Conservation (phyloP, 2,797 vertebrate genomes). For the Siniperca scherzeri region DNA sequence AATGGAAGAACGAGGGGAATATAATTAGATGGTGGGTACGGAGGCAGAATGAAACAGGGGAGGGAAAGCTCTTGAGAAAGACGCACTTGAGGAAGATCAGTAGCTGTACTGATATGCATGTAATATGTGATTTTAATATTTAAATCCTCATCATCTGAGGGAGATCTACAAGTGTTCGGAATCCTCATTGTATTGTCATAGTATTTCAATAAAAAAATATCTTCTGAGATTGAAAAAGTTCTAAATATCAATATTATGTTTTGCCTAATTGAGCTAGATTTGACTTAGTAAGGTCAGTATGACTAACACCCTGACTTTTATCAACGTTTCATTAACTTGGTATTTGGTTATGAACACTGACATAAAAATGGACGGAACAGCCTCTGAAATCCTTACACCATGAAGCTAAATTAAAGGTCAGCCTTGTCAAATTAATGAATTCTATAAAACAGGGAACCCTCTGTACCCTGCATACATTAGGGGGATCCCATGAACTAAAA, state of each 20-base stretch:
- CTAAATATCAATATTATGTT: not conserved
- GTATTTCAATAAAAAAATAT: not conserved
- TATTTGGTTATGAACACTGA: constrained; percentile 26
- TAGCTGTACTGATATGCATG: constrained; percentile 20
- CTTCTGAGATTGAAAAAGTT: constrained; percentile 15
- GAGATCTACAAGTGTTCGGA: not conserved
- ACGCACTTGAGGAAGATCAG: constrained; percentile 17
- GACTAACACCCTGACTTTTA: not conserved
- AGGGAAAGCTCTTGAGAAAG: constrained; percentile 21
- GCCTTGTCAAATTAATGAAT: constrained; percentile 50
- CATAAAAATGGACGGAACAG: constrained; percentile 13
- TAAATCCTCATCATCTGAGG: not conserved
- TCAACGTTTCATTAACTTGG: constrained; percentile 11
- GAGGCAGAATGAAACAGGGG: constrained; percentile 18
- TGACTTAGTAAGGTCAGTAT: not conserved
- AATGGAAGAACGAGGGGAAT: constrained; percentile 30
- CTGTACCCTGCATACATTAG: constrained; percentile 1
- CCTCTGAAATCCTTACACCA: constrained; percentile 27
- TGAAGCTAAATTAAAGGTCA: constrained; percentile 59
- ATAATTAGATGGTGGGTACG: constrained; percentile 36
- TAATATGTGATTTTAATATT: constrained; percentile 28
- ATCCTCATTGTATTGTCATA: not conserved
- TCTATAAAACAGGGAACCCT: not conserved
- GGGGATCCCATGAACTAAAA: not conserved
- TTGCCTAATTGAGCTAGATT: not conserved